Percentiles rank a stretch among this genome's conserved stretches.
These are phyloP conservation scores for Lineus longissimus DNA, from an alignment of 1,140 invertebrate species.

Conservation along the genomic window DNA sequence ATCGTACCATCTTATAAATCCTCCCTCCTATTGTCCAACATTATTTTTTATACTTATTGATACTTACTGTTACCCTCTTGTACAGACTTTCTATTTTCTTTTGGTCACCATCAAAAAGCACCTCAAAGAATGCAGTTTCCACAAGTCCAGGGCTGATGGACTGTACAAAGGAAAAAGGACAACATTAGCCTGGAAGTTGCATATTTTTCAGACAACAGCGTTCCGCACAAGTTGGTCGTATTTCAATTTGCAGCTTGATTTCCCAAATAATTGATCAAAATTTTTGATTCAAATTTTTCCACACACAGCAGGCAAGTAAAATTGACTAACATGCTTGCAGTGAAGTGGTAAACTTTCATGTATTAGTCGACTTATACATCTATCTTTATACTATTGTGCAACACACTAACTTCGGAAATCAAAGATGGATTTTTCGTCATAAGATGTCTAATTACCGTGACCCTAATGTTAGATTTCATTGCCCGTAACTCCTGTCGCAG, in stretches of 20 bases:
- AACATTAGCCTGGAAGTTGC: background rate
- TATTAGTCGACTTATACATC: too few relatives aligned
- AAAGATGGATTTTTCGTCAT: background rate
- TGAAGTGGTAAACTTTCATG: too few relatives aligned
- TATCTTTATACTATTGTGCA: too few relatives aligned
- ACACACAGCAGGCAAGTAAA: too few relatives aligned
- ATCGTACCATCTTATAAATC: background rate
- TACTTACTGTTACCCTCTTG: background rate
- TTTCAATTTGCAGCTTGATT: too few relatives aligned
- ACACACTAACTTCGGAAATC: background rate
- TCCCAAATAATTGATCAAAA: too few relatives aligned
- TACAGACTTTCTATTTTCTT: background rate
- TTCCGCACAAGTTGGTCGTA: too few relatives aligned
- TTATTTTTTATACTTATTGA: background rate
- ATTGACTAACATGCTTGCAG: too few relatives aligned
- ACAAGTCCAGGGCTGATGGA: background rate
- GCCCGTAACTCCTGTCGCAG: constrained; percentile 61
- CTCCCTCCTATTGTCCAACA: background rate
- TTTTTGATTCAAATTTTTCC: too few relatives aligned
- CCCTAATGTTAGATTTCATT: constrained; percentile 60
- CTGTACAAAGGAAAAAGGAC: background rate
- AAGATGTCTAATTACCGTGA: constrained; percentile 49
- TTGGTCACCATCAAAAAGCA: background rate
- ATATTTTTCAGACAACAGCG: too few relatives aligned
- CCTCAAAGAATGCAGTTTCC: background rate